Conservation (phyloP, 2,797 vertebrate species). For the Acanthurus leucopareius region DNA sequence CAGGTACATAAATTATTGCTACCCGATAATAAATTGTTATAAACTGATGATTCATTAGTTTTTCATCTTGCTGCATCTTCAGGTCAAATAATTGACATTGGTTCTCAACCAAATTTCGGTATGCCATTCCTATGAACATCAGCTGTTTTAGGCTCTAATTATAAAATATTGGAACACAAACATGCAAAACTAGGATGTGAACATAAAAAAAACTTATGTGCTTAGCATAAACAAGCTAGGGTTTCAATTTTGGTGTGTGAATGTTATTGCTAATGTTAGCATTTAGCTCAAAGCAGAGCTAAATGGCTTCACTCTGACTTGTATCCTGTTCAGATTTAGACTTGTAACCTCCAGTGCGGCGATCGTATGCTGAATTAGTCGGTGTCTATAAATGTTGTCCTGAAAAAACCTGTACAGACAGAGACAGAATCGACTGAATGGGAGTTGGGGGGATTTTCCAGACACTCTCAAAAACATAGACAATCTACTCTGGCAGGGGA, state of each 20-base stretch:
- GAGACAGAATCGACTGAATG: slow-evolving; percentile 61
- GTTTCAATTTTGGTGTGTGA: neutral
- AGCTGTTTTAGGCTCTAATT: neutral
- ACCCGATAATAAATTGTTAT: no score
- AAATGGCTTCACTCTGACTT: neutral
- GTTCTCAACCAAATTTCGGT: neutral
- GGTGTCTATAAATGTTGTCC: slow-evolving; percentile 73
- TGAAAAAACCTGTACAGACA: slow-evolving; percentile 72
- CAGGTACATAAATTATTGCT: neutral
- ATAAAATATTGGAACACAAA: neutral
- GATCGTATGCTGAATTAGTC: slow-evolving; percentile 44
- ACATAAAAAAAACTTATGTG: neutral
- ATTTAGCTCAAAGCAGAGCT: neutral
- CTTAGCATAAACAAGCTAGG: neutral
- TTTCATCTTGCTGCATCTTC: neutral
- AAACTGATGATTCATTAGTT: neutral
- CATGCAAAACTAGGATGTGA: neutral
- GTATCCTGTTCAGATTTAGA: neutral
- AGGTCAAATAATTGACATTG: neutral
- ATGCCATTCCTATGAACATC: neutral
- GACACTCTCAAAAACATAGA: slow-evolving; percentile 84
- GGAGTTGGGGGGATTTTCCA: slow-evolving; percentile 77
- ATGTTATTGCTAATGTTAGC: no score
- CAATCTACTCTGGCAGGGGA: slow-evolving; percentile 78
- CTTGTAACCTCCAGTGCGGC: slow-evolving; percentile 8